Base-by-base conservation (phyloP, 2,113 vertebrate species). In the Oncorhynchus masou region DNA sequence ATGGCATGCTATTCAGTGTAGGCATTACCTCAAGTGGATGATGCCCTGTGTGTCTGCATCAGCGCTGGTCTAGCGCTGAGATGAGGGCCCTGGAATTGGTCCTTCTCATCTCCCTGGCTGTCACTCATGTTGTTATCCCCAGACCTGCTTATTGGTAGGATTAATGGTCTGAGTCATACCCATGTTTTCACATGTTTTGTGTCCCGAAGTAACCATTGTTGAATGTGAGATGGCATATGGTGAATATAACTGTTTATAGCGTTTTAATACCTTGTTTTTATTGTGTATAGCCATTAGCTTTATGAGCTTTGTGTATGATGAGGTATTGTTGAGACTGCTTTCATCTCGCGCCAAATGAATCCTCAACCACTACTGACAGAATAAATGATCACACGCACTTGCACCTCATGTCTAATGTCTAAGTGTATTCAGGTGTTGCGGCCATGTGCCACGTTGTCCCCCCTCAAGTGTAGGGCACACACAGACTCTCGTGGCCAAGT, bases 101-200 rank as follows among this genome's bases (percentile, higher is more conserved):
- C 4, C 70, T 78, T 54, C 16, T 64, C 16, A 70, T 49, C 69
- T 79, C 49, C 8, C 78, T 76, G 59, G 25, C 71, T 73, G 78
- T 77, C 51, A 25, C 60, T 85, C 79, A 81, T 74, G 78, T 19
- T 77, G 31, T 73, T 70, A 3, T 34, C 54, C 29, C 45, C 71
- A 11, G 24, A 13, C 51, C 51, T 49, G n/a, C 15, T 82, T 68
- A 77, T n/a, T 20, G 49, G 80, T 70, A 19, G 75, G 73, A 77
- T 68, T 74, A 84, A 82, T 74, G 54, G 72, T 5, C 75, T 39
- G 85, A 88, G 73, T 88, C 81, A 90, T 82, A 70, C 62, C 29
- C 16, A 20, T 68, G 39, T 27, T 51, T 31, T 68, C 39, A 57
- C 73, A 84, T 77, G 76, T 86, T 74, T 80, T 65, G 15, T 69